Evolutionary conservation across 2,888 invertebrate species (phyloP).

Genomic region (Tholera decimalis): DNA sequence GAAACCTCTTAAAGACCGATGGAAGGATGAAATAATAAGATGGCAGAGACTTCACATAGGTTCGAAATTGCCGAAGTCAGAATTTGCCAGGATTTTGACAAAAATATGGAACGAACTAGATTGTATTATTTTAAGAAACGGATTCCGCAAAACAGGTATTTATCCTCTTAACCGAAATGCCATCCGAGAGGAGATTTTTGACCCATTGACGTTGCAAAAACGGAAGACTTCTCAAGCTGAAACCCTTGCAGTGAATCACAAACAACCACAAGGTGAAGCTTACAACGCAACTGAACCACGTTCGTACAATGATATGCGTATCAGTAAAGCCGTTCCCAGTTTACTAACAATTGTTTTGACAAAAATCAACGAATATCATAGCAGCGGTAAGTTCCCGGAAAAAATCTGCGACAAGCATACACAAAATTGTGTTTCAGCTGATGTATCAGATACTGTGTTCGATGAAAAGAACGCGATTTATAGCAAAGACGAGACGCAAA

Average conservation of each 20-base stretch:
- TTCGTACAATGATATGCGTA: neutral
- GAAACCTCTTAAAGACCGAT: constrained; percentile 61
- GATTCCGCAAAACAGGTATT: no score
- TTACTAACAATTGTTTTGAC: constrained; percentile 6
- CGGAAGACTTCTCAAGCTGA: constrained; percentile 14
- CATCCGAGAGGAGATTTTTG: constrained; percentile 31
- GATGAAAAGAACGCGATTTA: constrained; percentile 4
- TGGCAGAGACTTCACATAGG: constrained; percentile 63
- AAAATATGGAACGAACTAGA: constrained; percentile 39
- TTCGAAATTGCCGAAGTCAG: constrained; percentile 29
- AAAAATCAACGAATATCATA: constrained; percentile 7
- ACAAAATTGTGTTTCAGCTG: constrained; percentile 8
- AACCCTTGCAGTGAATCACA: constrained; percentile 5
- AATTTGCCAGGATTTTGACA: constrained; percentile 30
- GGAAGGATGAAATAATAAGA: constrained; percentile 57
- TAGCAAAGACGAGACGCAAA: constrained; percentile 2
- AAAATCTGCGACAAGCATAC: constrained; percentile 8
- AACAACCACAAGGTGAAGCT: constrained; percentile 9
- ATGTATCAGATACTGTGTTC: constrained; percentile 2
- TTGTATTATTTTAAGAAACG: constrained; percentile 46
- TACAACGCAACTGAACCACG: constrained; percentile 5
- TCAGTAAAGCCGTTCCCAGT: constrained; percentile 3
- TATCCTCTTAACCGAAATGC: constrained; percentile 40
- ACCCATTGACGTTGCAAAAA: constrained; percentile 30
- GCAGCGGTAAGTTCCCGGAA: constrained; percentile 2